phyloP scores from a whole-genome alignment of 2,888 invertebrate species.

The Polyommatus iphigenia region DNA sequence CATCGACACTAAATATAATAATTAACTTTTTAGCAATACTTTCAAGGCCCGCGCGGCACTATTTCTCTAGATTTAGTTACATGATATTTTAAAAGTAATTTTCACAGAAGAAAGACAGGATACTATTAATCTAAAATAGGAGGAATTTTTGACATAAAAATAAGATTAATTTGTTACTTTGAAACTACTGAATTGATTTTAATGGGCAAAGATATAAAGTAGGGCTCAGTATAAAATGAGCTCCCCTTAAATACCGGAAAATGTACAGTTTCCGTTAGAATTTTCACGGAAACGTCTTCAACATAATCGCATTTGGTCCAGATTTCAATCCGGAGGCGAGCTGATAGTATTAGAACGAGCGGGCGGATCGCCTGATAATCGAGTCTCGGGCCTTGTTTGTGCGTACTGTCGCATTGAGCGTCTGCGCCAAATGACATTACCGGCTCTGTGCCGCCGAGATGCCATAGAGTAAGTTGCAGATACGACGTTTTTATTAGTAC shows the following conservation, averaged over 20 bases:
- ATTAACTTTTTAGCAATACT: too few species aligned
- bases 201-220: too few species aligned
- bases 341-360: slow-evolving; percentile 4
- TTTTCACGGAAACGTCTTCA: background rate
- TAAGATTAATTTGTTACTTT: too few species aligned
- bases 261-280: background rate
- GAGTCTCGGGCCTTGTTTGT: background rate
- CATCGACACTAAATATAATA: too few species aligned
- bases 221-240: background rate
- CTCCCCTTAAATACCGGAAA: background rate
- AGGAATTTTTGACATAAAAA: too few species aligned
- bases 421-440: slow-evolving; percentile 58
- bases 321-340: background rate
- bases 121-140: too few species aligned
- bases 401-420: background rate
- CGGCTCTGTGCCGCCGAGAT: slow-evolving; percentile 46
- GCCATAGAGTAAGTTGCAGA: background rate
- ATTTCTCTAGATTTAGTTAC: too few species aligned
- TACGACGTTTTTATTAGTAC: too few species aligned
- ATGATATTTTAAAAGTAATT: too few species aligned
- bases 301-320: background rate
- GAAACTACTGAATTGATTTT: too few species aligned
- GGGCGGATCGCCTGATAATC: slow-evolving; percentile 9
- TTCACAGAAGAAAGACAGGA: too few species aligned
- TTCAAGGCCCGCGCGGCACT: too few species aligned